Conservation (phyloP, 2,888 invertebrate genomes). For the Drosophila cracens region DNA sequence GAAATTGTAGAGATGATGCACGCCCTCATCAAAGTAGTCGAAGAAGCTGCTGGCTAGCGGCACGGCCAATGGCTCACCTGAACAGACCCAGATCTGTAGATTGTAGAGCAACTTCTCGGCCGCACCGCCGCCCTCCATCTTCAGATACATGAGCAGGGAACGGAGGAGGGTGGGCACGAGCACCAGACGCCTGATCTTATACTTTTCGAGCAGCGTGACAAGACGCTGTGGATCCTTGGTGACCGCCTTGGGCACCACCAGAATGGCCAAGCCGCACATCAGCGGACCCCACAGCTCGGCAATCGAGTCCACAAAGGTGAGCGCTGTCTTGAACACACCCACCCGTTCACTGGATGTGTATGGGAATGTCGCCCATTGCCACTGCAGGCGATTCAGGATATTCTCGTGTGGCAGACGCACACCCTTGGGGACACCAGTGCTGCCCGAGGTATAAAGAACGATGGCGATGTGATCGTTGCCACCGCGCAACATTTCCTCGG, state of each 20-base stretch:
- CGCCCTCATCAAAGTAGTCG: conserved; percentile 88
- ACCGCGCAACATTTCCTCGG: conserved; percentile 84
- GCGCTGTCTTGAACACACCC: conserved; percentile 95
- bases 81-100: conserved; percentile 93
- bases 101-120: conserved; percentile 86
- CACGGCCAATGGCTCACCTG: conserved; percentile 92
- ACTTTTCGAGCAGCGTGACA: conserved; percentile 88
- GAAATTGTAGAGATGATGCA: conserved; percentile 92
- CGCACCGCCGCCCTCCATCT: conserved; percentile 85
- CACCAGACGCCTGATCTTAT: conserved; percentile 92
- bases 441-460: conserved; percentile 88
- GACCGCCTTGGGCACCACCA: conserved; percentile 90
- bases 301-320: conserved; percentile 96
- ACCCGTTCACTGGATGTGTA: conserved; percentile 88
- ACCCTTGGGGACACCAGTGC: conserved; percentile 96
- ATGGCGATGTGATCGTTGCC: conserved; percentile 78
- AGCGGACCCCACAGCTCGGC: conserved; percentile 95
- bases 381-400: conserved; percentile 92
- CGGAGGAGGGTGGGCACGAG: conserved; percentile 93
- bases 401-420: conserved; percentile 92
- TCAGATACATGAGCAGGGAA: conserved; percentile 91
- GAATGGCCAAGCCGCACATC: conserved; percentile 88
- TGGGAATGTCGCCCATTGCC: conserved; percentile 95
- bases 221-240: conserved; percentile 93
- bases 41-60: conserved; percentile 91